Conservation (phyloP, 2,888 invertebrate species). For the Ectemnius cavifrons region DNA sequence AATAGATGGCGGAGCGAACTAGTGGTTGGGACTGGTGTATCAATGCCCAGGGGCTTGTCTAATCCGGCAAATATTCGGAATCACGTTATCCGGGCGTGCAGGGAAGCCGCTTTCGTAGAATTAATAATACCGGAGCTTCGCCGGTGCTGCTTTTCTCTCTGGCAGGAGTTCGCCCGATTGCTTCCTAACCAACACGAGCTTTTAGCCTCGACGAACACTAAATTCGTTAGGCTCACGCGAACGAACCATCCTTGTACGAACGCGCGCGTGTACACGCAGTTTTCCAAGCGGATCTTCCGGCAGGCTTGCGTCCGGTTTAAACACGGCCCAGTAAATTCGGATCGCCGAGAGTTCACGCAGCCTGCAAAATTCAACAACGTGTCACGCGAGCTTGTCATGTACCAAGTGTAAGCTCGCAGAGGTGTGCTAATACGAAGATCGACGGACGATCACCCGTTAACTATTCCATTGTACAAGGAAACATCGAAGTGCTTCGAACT, state of each 20-base stretch:
- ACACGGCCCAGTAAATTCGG: neutral
- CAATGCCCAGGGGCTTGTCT: conserved; percentile 16
- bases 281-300: neutral
- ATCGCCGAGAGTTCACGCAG: neutral
- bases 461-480: too few species aligned
- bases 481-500: neutral
- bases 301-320: neutral
- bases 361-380: conserved; percentile 11
- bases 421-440: conserved; percentile 32
- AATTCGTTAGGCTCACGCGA: conserved; percentile 54
- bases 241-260: conserved; percentile 20
- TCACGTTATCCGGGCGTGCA: conserved; percentile 21
- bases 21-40: neutral
- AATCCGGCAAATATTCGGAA: conserved; percentile 34
- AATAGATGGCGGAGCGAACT: too few species aligned
- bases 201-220: conserved; percentile 39
- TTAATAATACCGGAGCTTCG: conserved; percentile 35
- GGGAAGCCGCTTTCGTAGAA: conserved; percentile 16
- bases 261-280: conserved; percentile 7
- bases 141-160: too few species aligned
- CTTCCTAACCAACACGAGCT: conserved; percentile 31
- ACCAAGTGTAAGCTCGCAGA: neutral
- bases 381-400: conserved; percentile 44
- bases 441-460: conserved; percentile 42
- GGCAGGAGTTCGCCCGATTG: too few species aligned